phyloP scores from a whole-genome alignment of 2,113 vertebrate genomes.

The Cathartes aura region DNA sequence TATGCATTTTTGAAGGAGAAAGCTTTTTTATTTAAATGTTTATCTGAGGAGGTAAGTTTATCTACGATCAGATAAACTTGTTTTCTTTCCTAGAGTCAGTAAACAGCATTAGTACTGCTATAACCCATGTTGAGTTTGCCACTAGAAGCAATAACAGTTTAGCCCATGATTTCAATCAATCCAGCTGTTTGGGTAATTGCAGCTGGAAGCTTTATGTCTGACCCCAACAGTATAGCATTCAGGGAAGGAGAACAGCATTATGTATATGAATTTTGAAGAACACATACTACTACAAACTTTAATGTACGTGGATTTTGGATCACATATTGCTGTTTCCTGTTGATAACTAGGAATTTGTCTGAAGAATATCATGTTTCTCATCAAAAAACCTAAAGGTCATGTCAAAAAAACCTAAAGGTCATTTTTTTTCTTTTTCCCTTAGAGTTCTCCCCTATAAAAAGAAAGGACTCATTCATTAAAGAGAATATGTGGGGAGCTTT shows the following conservation, averaged over 20 bases:
- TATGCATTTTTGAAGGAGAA: neutral
- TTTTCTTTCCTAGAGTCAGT: neutral
- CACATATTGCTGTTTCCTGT: neutral
- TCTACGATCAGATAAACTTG: neutral
- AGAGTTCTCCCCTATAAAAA: neutral
- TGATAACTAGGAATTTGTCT: neutral
- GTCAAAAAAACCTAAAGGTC: neutral
- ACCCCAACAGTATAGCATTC: neutral
- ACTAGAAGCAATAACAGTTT: neutral
- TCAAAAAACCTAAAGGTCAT: neutral
- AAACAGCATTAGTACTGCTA: neutral
- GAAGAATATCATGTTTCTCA: neutral
- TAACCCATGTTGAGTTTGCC: neutral
- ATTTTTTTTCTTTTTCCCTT: neutral
- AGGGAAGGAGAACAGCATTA: neutral
- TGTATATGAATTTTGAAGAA: neutral
- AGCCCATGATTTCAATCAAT: neutral
- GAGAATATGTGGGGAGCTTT: slow-evolving; percentile 28
- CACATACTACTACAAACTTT: neutral
- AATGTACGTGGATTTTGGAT: neutral
- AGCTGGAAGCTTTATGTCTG: slow-evolving; percentile 20
- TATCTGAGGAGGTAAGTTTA: neutral
- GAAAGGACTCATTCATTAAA: slow-evolving; percentile 30
- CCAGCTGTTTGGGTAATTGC: slow-evolving; percentile 29
- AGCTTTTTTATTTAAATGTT: neutral